Percentiles rank a stretch among this genome's conserved stretches.
These are phyloP conservation scores for Drosophila kanapiae DNA, from an alignment of 1,140 invertebrate genomes.

Conservation along the genomic window DNA sequence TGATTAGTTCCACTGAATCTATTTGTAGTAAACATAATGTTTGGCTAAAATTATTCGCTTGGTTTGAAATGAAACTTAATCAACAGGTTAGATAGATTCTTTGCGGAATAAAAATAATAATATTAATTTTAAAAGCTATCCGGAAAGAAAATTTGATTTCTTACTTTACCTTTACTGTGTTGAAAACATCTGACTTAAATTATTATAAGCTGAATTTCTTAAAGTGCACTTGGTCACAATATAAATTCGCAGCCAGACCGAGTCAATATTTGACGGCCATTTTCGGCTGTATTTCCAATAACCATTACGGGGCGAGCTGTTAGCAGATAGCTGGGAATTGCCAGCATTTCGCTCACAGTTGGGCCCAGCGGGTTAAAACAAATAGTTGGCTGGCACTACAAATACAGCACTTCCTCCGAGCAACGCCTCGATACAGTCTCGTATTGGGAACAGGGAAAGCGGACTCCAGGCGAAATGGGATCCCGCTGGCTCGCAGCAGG, in stretches of 20 bases:
- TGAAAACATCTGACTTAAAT: not conserved
- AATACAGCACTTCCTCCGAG: constrained; percentile 73
- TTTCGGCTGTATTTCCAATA: constrained; percentile 73
- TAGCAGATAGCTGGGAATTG: constrained; percentile 47
- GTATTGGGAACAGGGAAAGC: constrained; percentile 17
- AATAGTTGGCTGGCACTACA: constrained; percentile 75
- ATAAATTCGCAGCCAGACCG: constrained; percentile 8
- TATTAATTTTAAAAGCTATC: too few species aligned
- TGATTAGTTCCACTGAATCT: too few species aligned
- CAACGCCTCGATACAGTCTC: constrained; percentile 37
- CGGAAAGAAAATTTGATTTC: too few species aligned
- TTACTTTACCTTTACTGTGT: too few species aligned
- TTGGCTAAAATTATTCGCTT: too few species aligned
- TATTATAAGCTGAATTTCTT: not conserved
- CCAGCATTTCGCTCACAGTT: constrained; percentile 65
- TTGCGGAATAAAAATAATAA: too few species aligned
- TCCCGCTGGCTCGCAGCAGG: constrained; percentile 57
- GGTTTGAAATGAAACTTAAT: too few species aligned
- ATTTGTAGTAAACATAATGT: too few species aligned
- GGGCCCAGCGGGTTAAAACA: constrained; percentile 76
- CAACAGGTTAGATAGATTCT: too few species aligned
- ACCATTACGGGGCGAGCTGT: constrained; percentile 57
- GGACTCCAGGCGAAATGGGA: constrained; percentile 17
- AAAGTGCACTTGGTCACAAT: constrained; percentile 9
- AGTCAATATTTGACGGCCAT: constrained; percentile 72